A percentile compares a stretch with the other conserved stretches of the same genome.
Evolutionary conservation across 2,888 invertebrate species (phyloP).

Genomic region (Chalcis sispes): DNA sequence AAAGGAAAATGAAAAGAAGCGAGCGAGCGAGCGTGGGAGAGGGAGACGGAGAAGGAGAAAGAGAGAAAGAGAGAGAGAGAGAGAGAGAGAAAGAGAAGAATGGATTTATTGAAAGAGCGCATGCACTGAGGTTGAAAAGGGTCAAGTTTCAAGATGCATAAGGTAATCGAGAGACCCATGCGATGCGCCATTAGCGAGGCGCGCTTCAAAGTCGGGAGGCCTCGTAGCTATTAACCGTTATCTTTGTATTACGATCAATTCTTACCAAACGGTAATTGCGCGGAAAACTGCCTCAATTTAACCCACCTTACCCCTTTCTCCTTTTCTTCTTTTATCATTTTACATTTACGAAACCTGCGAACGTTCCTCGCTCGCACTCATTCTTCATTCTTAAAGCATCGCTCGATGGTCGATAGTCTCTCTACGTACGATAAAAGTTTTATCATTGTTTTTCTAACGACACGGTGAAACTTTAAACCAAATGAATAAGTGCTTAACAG

Average conservation of each 20-base stretch:
- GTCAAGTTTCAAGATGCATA: conserved; percentile 8
- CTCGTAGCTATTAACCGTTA: conserved; percentile 65
- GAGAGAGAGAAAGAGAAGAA: no score
- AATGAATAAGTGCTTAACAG: background rate
- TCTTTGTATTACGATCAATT: conserved; percentile 69
- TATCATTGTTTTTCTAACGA: background rate
- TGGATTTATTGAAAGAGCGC: no score
- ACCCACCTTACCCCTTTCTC: background rate
- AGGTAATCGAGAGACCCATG: conserved; percentile 21
- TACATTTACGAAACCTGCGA: conserved; percentile 5
- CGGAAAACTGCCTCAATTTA: conserved; percentile 59
- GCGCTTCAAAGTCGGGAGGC: conserved; percentile 30
- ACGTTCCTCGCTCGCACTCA: conserved; percentile 13
- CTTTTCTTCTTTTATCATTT: background rate
- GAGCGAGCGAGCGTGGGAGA: no score
- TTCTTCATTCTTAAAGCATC: background rate
- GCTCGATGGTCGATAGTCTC: background rate
- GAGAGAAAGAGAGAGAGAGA: background rate
- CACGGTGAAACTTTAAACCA: background rate
- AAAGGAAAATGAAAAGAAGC: no score
- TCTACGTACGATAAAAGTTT: background rate
- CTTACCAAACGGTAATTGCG: conserved; percentile 65
- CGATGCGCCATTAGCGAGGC: conserved; percentile 59
- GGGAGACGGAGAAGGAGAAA: no score
- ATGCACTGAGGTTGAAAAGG: background rate